A percentile compares a stretch with the other conserved stretches of the same genome.
Evolutionary conservation across 2,888 invertebrate genomes (phyloP).

Genomic region (Nesidiocoris tenuis): DNA sequence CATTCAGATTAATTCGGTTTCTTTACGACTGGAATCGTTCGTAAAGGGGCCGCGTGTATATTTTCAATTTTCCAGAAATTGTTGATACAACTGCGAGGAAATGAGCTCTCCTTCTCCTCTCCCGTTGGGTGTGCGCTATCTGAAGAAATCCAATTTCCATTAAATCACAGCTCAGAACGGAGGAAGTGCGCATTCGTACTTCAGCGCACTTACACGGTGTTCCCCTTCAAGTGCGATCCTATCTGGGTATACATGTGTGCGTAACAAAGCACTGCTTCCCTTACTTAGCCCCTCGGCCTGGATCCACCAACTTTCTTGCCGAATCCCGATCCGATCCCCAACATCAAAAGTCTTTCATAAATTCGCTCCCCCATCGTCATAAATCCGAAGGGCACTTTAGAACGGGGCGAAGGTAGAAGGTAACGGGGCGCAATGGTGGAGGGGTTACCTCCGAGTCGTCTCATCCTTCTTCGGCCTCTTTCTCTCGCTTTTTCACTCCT

Average conservation of each 20-base stretch:
- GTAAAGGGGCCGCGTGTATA: no score
- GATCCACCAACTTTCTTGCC: background rate
- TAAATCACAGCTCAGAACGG: background rate
- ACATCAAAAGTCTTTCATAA: slow-evolving; percentile 38
- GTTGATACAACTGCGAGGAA: background rate
- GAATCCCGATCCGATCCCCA: slow-evolving; percentile 2
- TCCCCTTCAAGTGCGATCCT: background rate
- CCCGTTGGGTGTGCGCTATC: background rate
- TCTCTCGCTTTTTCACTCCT: slow-evolving; percentile 1
- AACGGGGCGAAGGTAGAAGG: background rate
- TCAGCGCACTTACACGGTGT: background rate
- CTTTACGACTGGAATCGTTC: no score
- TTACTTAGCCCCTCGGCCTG: background rate
- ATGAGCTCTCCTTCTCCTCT: background rate
- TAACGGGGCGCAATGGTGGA: no score
- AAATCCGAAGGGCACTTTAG: slow-evolving; percentile 31
- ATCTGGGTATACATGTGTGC: background rate
- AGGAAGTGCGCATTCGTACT: background rate
- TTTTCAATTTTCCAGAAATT: background rate
- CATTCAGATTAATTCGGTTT: no score
- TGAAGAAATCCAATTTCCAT: background rate
- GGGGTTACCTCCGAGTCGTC: background rate
- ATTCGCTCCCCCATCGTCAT: slow-evolving; percentile 29
- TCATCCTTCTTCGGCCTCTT: background rate
- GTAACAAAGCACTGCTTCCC: background rate